phyloP scores from a whole-genome alignment of 2,113 vertebrate species.

The Falcunculus frontatus region DNA sequence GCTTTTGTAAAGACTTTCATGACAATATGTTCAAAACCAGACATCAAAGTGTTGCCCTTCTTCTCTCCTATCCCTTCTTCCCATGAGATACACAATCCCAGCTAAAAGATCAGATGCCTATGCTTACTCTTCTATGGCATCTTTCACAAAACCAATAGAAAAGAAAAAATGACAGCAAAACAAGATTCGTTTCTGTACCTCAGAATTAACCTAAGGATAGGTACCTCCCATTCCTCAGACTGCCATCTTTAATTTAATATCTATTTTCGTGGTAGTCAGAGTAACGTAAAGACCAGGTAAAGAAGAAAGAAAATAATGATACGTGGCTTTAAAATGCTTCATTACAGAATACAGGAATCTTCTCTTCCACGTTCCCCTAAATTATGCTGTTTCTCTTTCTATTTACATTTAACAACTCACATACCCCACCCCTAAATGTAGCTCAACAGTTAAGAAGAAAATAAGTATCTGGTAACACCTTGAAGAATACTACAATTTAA shows the following conservation, averaged over 20 bases:
- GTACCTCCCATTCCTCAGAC: background rate
- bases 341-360: background rate
- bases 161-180: background rate
- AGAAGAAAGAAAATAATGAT: background rate
- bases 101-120: background rate
- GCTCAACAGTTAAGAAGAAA: background rate
- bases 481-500: background rate
- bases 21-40: background rate
- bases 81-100: accelerated
- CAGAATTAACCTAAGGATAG: background rate
- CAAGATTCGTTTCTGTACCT: background rate
- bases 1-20: background rate
- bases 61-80: background rate
- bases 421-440: background rate
- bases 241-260: background rate
- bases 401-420: background rate
- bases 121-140: background rate
- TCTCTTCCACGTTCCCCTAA: background rate
- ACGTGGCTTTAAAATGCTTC: background rate
- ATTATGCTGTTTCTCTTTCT: background rate
- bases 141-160: background rate
- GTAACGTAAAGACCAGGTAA: background rate
- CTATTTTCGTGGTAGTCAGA: background rate
- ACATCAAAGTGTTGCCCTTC: background rate
- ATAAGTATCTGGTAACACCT: background rate